Evolutionary conservation across 1,140 invertebrate species (phyloP), one percentile per base, ranked within the genome.

Genomic region (Agraylea sexmaculata): DNA sequence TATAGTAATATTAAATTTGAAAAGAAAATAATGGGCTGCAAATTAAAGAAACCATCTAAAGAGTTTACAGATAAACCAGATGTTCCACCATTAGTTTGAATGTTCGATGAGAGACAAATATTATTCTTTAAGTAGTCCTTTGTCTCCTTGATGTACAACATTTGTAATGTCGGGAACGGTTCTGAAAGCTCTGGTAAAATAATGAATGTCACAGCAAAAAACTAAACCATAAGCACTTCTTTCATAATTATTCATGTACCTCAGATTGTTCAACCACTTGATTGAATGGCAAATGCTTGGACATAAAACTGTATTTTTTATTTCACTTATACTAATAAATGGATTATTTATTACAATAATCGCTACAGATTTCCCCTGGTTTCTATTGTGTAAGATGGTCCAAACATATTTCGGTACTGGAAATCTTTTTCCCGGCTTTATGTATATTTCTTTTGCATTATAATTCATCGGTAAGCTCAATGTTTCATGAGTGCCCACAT

Each of bases 51-150:
- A 32, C 57, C 61, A n/a, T 55, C 63, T n/a, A 42, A 50, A 20
- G 53, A 52, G 29, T 66, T 68, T 49, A 42, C 63, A 15, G 65
- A 68, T 39, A 50, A 68, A 54, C 60, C 59, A 17, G 57, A 65
- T 34, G 65, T 66, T 40, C 65, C 65, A 12, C 54, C 56, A 42
- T 55, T 66, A 17, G 56, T 64, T 47, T 66, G 25, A 25, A 42
- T 19, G 5, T 21, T 19, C 6, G 7, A 8, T 8, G 23, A 12
- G 23, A 12, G 12, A 25, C n/a, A 8, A 8, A 12, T 25, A 25
- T 25, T 7, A 25, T 8, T 39, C 38, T 45, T 44, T 46, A 2
- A 65, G 51, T 47, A 64, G 21, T 5, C 61, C 61, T 1, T 43
- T 50, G 5, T 47, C 42, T 4, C 59, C 59, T 2, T 27, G 16